These are phyloP conservation scores for Drosophila recens DNA, from an alignment of 2,888 invertebrate genomes.

Conservation along the genomic window DNA sequence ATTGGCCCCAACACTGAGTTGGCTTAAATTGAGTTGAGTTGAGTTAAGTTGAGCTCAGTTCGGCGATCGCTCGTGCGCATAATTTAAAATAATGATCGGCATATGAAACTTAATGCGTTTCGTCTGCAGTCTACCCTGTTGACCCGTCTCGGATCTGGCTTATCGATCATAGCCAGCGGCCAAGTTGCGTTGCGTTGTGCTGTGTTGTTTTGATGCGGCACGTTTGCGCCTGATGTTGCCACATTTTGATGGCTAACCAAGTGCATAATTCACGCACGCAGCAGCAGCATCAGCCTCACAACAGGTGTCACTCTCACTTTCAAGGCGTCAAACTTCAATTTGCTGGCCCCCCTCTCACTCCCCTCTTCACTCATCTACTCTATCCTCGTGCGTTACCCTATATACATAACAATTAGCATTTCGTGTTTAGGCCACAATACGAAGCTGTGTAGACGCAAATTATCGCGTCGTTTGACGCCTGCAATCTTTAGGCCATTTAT, in stretches of 20 bases:
- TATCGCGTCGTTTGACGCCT: slow-evolving; percentile 61
- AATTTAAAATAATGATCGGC: slow-evolving; percentile 79
- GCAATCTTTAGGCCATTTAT: slow-evolving; percentile 56
- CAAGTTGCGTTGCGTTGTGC: slow-evolving; percentile 12
- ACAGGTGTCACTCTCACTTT: slow-evolving; percentile 78
- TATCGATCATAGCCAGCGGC: slow-evolving; percentile 70
- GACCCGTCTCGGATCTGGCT: slow-evolving; percentile 47
- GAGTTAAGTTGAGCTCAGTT: slow-evolving; percentile 7
- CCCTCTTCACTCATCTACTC: too few species aligned
- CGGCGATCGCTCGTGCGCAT: slow-evolving; percentile 76
- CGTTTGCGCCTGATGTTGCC: slow-evolving; percentile 48
- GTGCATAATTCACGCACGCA: slow-evolving; percentile 61
- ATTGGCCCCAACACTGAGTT: slow-evolving; percentile 20
- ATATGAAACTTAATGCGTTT: slow-evolving; percentile 79
- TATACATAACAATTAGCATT: slow-evolving; percentile 76
- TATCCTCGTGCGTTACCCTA: slow-evolving; percentile 48
- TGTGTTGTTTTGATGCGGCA: slow-evolving; percentile 36
- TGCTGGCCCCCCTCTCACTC: slow-evolving; percentile 5
- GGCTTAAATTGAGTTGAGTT: background rate
- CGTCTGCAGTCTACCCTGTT: slow-evolving; percentile 50
- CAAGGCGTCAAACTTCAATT: slow-evolving; percentile 57
- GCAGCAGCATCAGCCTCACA: slow-evolving; percentile 26
- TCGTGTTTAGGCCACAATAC: slow-evolving; percentile 40
- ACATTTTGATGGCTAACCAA: slow-evolving; percentile 52
- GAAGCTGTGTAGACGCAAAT: slow-evolving; percentile 46